Evolutionary conservation across 2,113 vertebrate genomes (phyloP), one percentile per base, ranked within the genome.

Genomic region (Chaetops frenatus): DNA sequence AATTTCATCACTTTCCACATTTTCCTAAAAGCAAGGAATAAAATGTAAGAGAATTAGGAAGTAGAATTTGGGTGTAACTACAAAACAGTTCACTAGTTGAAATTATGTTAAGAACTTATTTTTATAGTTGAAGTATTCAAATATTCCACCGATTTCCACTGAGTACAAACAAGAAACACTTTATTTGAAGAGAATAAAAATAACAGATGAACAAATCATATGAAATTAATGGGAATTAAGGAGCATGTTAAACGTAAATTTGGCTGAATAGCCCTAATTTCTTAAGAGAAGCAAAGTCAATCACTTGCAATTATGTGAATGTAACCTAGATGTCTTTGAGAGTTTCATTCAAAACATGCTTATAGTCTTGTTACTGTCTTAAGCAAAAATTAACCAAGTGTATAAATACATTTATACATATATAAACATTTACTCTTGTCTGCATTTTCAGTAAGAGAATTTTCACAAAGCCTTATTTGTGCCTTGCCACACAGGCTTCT

Each of bases 11-110:
- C 18, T 81, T 88, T 29, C 28, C 5, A 3, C 10, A 28, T 57
- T 61, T 86, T 84, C 70, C 97, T 97, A 67, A 90, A 94, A 95
- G 29, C n/a, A 94, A 84, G 13, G 19, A 88, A 92, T 81, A 78
- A 76, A 71, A 91, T 15, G 5, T 66, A 57, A 61, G 7, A 92
- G 29, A 92, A 84, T 81, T 81, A 92, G 50, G 80, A 88, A 85
- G 51, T 25, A 10, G 72, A 91, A 74, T 35, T 35, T 47, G 8
- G 11, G 7, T 77, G 24, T 61, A 47, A 47, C n/a, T 57, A 69
- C 14, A 69, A 70, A 81, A 83, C 12, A 81, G 35, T 36, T 77
- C 33, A 70, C 6, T 38, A 89, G 27, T 6, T 45, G 9, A 67
- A 77, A 72, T 57, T 67, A 56, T 61, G 94, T 78, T 61, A 90